Conservation (phyloP, 2,797 vertebrate genomes). For the Gymnoscopelus microlampas region DNA sequence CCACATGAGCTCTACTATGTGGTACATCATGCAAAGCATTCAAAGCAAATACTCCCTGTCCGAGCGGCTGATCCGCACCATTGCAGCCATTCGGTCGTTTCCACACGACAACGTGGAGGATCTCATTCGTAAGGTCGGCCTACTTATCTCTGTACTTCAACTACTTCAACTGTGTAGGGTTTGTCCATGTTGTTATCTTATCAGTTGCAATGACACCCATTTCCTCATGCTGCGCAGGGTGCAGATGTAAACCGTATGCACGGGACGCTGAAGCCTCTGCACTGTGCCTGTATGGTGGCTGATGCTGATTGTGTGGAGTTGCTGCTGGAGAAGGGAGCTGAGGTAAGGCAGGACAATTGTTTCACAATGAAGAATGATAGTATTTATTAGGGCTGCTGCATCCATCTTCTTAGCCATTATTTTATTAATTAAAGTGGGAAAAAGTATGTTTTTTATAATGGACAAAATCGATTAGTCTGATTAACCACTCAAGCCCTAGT, state of each 20-base stretch:
- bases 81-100: constrained; percentile 95
- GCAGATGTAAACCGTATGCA: constrained; percentile 97
- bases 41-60: constrained; percentile 97
- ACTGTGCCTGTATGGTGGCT: constrained; percentile 98
- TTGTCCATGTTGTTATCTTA: background rate
- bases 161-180: background rate
- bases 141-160: background rate
- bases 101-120: constrained; percentile 96
- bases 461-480: no score
- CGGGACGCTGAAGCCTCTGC: constrained; percentile 94
- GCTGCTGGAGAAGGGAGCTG: constrained; percentile 94
- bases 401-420: no score
- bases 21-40: constrained; percentile 98
- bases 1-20: constrained; percentile 93
- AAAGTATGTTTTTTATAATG: no score
- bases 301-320: constrained; percentile 95
- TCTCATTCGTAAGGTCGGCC: constrained; percentile 90
- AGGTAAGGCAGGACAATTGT: constrained; percentile 78
- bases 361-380: background rate
- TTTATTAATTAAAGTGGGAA: no score
- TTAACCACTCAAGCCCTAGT: no score
- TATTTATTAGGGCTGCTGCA: no score
- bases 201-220: background rate
- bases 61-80: constrained; percentile 94
- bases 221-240: constrained; percentile 78